Evolutionary conservation across 2,888 invertebrate species (phyloP).

Genomic region (Anoncus sp.): DNA sequence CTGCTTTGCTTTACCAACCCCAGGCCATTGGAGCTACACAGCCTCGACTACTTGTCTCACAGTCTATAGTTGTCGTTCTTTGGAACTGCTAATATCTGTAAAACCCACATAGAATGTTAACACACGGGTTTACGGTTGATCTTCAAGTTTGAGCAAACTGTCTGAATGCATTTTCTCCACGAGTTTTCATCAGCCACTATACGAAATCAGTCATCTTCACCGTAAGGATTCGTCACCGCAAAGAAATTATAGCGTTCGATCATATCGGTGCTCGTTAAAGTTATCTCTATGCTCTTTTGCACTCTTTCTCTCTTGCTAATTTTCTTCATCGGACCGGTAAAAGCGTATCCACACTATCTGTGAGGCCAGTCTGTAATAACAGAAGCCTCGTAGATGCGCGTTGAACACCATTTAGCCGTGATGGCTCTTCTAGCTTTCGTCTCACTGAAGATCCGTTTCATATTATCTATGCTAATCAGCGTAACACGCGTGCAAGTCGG

Average conservation of each 20-base stretch:
- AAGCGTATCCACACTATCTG: slow-evolving; percentile 68
- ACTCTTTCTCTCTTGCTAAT: background rate
- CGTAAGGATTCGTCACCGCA: background rate
- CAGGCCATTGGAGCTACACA: background rate
- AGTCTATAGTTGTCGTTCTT: slow-evolving; percentile 2
- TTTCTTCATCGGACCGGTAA: slow-evolving; percentile 28
- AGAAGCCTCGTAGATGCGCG: slow-evolving; percentile 13
- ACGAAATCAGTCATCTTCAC: slow-evolving; percentile 28
- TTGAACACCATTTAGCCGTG: slow-evolving; percentile 37
- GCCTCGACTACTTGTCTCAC: slow-evolving; percentile 26
- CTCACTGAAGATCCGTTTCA: slow-evolving; percentile 59
- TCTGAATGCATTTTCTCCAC: slow-evolving; percentile 12
- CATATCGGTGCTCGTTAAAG: slow-evolving; percentile 65
- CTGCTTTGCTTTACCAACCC: background rate
- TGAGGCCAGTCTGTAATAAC: slow-evolving; percentile 51
- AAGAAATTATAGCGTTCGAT: slow-evolving; percentile 70
- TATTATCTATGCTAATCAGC: slow-evolving; percentile 81
- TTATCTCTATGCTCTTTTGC: slow-evolving; percentile 61
- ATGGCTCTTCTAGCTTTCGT: slow-evolving; percentile 31
- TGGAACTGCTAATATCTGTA: slow-evolving; percentile 12
- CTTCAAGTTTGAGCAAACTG: slow-evolving; percentile 3
- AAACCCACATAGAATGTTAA: background rate
- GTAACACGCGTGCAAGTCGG: slow-evolving; percentile 68
- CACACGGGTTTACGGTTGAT: slow-evolving; percentile 1
- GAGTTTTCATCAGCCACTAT: background rate